These are phyloP conservation scores for Halcyon chelicuti DNA, from an alignment of 2,797 vertebrate species.

Conservation along the genomic window DNA sequence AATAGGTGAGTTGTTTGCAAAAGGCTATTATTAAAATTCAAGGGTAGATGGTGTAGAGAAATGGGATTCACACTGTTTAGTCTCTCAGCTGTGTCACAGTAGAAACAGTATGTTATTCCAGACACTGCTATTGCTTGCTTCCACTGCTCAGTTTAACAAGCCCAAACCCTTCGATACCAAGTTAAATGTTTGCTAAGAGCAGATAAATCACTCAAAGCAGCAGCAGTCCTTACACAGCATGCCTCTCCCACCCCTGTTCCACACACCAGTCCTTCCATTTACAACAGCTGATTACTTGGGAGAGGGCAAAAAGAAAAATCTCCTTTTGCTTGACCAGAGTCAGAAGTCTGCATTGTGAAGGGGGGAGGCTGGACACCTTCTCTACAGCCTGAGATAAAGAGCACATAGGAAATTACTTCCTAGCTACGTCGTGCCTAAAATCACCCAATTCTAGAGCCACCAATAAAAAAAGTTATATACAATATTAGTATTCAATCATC, in stretches of 20 bases:
- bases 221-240: fast-evolving
- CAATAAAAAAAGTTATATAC: background rate
- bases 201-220: background rate
- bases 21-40: background rate
- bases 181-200: background rate
- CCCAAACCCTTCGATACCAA: background rate
- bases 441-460: background rate
- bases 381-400: background rate
- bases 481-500: background rate
- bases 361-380: background rate
- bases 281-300: background rate
- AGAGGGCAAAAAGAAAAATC: background rate
- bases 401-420: background rate
- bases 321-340: background rate
- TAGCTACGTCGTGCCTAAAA: background rate
- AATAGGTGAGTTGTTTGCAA: background rate
- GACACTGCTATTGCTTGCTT: background rate
- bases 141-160: background rate
- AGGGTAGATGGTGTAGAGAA: background rate
- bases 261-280: fast-evolving
- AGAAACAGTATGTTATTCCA: background rate
- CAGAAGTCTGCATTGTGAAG: background rate
- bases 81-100: background rate
- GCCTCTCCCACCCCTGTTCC: background rate
- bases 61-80: fast-evolving